Percentiles rank a stretch among this genome's conserved stretches.
Evolutionary conservation across 2,888 invertebrate genomes (phyloP).

Genomic region (Cheilosia soror): DNA sequence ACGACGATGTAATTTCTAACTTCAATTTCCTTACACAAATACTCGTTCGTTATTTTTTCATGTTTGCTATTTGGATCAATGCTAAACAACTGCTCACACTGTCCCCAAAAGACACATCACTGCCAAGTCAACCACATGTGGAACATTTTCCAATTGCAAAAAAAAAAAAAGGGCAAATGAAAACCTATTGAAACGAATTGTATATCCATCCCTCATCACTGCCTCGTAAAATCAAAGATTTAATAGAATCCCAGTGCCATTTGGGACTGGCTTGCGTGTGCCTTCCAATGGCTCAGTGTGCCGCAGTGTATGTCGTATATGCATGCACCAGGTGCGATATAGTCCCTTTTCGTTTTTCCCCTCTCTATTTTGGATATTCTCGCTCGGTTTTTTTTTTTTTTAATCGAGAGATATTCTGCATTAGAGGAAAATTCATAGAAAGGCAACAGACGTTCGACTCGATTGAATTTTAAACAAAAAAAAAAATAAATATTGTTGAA

Average conservation of each 20-base stretch:
- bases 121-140: slow-evolving; percentile 56
- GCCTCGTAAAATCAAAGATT: slow-evolving; percentile 69
- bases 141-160: slow-evolving; percentile 29
- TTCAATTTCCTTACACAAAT: not conserved
- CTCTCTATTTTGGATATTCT: slow-evolving; percentile 22
- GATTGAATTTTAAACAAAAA: slow-evolving; percentile 67
- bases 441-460: slow-evolving; percentile 70
- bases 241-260: slow-evolving; percentile 71
- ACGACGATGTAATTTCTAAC: not conserved
- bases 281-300: slow-evolving; percentile 51
- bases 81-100: not conserved
- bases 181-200: slow-evolving; percentile 64
- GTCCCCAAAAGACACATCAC: slow-evolving; percentile 22
- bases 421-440: slow-evolving; percentile 56
- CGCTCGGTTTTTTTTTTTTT: slow-evolving; percentile 23
- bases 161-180: slow-evolving; percentile 42
- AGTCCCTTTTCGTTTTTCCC: slow-evolving; percentile 45
- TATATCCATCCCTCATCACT: slow-evolving; percentile 64
- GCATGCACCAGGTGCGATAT: slow-evolving; percentile 70
- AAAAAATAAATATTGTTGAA: slow-evolving; percentile 15
- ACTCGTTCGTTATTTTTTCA: not conserved
- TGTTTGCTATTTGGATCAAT: not conserved
- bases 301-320: slow-evolving; percentile 53
- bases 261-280: slow-evolving; percentile 69
- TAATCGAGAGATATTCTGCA: slow-evolving; percentile 53